Conservation (phyloP, 2,888 invertebrate genomes). For the Slavum lentiscoides region DNA sequence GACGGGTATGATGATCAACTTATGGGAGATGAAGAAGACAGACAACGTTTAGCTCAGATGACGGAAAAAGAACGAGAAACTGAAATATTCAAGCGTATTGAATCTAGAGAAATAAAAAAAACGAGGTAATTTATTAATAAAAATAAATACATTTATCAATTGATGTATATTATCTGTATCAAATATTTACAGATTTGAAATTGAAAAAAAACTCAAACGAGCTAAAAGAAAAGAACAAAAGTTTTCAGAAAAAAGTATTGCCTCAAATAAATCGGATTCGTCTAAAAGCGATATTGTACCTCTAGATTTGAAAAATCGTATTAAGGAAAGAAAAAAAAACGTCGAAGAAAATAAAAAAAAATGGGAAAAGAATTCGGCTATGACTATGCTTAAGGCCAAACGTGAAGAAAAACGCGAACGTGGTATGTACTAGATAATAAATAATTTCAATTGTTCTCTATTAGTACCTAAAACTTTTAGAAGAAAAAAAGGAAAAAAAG, state of each 20-base stretch:
- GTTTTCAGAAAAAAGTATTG: conserved; percentile 61
- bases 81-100: conserved; percentile 94
- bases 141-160: not conserved
- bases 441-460: not conserved
- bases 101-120: conserved; percentile 89
- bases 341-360: conserved; percentile 83
- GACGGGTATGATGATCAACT: conserved; percentile 96
- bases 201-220: conserved; percentile 86
- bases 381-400: conserved; percentile 87
- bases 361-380: conserved; percentile 85
- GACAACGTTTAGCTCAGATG: conserved; percentile 83
- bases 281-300: conserved; percentile 58
- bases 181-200: conserved; percentile 75
- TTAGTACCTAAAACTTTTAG: not conserved
- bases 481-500: conserved; percentile 63
- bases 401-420: conserved; percentile 85
- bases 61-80: conserved; percentile 97
- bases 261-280: conserved; percentile 65
- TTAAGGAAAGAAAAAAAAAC: conserved; percentile 85
- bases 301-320: conserved; percentile 76
- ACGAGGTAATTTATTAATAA: conserved; percentile 66
- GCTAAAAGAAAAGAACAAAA: conserved; percentile 74
- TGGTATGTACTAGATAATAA: conserved; percentile 59
- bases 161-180: not conserved
- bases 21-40: conserved; percentile 96